Evolutionary conservation across 2,113 vertebrate species (phyloP).

Genomic region (Phyllostomus hastatus): DNA sequence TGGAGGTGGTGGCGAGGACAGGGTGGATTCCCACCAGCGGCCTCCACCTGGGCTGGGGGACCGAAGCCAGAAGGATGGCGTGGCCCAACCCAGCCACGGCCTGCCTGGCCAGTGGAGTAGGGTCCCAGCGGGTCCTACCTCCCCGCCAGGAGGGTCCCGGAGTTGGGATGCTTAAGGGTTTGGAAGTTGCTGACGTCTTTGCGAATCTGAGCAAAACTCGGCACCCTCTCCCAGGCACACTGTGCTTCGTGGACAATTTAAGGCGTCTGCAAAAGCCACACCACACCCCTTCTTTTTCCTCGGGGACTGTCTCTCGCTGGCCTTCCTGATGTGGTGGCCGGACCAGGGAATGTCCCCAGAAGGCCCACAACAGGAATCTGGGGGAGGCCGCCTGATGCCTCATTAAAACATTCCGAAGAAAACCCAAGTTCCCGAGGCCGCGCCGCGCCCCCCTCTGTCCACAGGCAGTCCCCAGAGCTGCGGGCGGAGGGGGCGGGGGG

Average conservation of each 20-base stretch:
- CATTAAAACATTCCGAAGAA: constrained; percentile 76
- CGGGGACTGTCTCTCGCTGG: not conserved
- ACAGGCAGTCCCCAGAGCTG: not conserved
- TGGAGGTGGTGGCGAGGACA: not conserved
- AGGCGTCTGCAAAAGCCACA: not conserved
- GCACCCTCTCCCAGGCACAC: not conserved
- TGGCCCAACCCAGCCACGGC: not conserved
- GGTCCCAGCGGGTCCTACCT: not conserved
- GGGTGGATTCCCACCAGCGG: not conserved
- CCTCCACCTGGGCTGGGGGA: not conserved
- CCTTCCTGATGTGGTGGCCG: constrained; percentile 40
- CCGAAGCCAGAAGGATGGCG: not conserved
- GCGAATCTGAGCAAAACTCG: not conserved
- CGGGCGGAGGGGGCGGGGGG: not conserved
- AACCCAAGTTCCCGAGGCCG: constrained; percentile 62
- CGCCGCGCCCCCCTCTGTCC: not conserved
- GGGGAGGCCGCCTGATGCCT: constrained; percentile 66
- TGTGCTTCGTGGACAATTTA: not conserved
- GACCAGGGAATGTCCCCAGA: constrained; percentile 71
- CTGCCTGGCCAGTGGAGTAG: not conserved
- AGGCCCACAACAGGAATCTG: constrained; percentile 71
- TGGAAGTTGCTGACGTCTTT: not conserved
- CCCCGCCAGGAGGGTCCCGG: not conserved
- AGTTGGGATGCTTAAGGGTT: not conserved
- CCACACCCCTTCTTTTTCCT: constrained; percentile 2